Base-by-base conservation (phyloP, 2,113 vertebrate species). In the Pomatorhinus ruficollis region DNA sequence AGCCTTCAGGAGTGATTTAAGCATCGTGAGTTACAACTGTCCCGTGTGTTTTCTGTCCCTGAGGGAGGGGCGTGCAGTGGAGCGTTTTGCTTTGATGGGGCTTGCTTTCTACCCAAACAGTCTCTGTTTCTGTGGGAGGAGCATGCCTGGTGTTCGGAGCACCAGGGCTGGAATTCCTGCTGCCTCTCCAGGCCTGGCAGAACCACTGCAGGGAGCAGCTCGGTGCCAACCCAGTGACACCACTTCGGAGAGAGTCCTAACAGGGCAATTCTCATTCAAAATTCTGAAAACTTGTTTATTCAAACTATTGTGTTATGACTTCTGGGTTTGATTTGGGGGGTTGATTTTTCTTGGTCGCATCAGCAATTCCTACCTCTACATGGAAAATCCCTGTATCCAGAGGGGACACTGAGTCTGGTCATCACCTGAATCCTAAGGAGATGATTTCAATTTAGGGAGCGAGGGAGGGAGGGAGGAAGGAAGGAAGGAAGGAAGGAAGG, bases 211-310 rank as follows among this genome's bases (percentile, higher is more conserved):
- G 53, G 50, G 45, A 76, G 3, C 14, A 4, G 40, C 66, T 15
- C 0, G 0, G 11, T 50, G 47, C 33, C 4, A 2, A 12, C 8
- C 12, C 5, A 2, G 24, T 6, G 24, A 11, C 10, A 24, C 22
- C 18, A 15, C 16, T 45, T 74, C 18, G 31, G 39, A 54, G n/a
- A 60, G 57, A 19, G 31, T 27, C 70, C 57, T 64, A 20, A 59
- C 4, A 35, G 39, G 54, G 13, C 13, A 52, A 12, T 40, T 82
- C 39, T 50, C 35, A 7, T 44, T 49, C 35, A 61, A 24, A 5
- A 0, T 44, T n/a, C 65, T 52, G 57, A 68, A 89, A 92, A 64
- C 19, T 87, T 27, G 16, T 20, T 56, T 44, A 28, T 68, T 60
- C 13, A 16, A 71, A 82, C 13, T 18, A 7, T 75, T 79, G 56